Base-by-base conservation (phyloP, 1,140 invertebrate genomes). In the Battus philenor region DNA sequence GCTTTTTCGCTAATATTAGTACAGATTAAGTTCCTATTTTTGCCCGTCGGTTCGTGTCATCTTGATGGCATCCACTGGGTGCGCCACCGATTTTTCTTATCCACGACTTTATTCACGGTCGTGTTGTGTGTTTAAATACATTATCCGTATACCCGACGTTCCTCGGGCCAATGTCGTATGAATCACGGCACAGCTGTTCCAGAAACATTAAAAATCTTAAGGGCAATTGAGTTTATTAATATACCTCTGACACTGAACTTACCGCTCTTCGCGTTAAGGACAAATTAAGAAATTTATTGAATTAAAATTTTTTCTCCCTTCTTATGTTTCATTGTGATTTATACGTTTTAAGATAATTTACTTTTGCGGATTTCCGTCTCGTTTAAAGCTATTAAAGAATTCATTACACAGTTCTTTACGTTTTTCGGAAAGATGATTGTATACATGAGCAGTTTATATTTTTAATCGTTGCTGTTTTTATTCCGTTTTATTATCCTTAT, bases 161-260 rank as follows among this genome's bases (percentile, higher is more conserved):
- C 62, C 49, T 73, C 60, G 55, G 61, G 43, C 69, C 76, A 83
- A 81, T 81, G 77, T 77, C 77, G 62, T 41, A 53, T 83, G 77
- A 84, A 24, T 84, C 77, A 84, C 54, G 52, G 56, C 39, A 67
- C 79, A 81, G 77, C 76, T 81, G 79, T 78, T 79, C 59, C 67
- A 65, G 60, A 71, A 63, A 59, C 59, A 75, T 73, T 75, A 72
- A 80, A 79, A 83, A 79, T 72, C 47, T 59, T 73, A 71, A 78
- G 74, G 71, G 67, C 68, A 61, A 62, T 61, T 48, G 47, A 49
- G 59, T 72, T 48, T 61, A 54, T 53, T 53, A 53, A 57, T 54
- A 63, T 30, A 52, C 44, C 30, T 47, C 50, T 45, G 55, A 56
- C 52, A 56, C 38, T 55, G 54, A 60, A 63, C 52, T 60, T 60